Conservation (phyloP, 2,888 invertebrate species). For the Amiota mariae region DNA sequence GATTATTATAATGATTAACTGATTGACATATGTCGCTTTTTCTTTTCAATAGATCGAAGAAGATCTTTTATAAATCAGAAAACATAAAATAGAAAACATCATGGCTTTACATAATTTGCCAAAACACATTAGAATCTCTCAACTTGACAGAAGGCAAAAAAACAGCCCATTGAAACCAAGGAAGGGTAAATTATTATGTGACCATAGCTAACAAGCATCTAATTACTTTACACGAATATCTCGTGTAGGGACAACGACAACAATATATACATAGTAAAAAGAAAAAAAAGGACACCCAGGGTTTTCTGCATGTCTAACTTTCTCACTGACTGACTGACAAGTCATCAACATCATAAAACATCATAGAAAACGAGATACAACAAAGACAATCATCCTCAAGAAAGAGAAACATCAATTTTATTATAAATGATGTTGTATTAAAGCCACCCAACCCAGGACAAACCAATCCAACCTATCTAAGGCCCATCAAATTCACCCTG, state of each 20-base stretch:
- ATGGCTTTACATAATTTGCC: neutral
- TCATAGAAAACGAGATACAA: too few relatives aligned
- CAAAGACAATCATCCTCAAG: too few relatives aligned
- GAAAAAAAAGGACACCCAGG: neutral
- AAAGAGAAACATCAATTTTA: neutral
- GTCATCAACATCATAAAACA: neutral
- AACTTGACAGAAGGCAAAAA: neutral
- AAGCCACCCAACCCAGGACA: too few relatives aligned
- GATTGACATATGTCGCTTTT: too few relatives aligned
- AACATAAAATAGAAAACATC: neutral
- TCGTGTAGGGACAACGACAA: neutral
- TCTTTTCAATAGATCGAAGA: too few relatives aligned
- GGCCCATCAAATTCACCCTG: neutral
- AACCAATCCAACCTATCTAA: neutral
- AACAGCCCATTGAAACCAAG: neutral
- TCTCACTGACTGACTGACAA: constrained; percentile 18
- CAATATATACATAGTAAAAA: neutral
- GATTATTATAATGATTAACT: too few relatives aligned
- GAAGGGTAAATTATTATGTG: constrained; percentile 49
- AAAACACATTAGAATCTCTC: too few relatives aligned
- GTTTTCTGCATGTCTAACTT: constrained; percentile 3
- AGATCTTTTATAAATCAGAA: neutral
- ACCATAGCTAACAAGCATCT: constrained; percentile 69
- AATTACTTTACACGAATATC: constrained; percentile 60
- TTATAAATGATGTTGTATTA: constrained; percentile 13